Conservation (phyloP, 2,888 invertebrate genomes). For the Lissocephala sabroskyi region DNA sequence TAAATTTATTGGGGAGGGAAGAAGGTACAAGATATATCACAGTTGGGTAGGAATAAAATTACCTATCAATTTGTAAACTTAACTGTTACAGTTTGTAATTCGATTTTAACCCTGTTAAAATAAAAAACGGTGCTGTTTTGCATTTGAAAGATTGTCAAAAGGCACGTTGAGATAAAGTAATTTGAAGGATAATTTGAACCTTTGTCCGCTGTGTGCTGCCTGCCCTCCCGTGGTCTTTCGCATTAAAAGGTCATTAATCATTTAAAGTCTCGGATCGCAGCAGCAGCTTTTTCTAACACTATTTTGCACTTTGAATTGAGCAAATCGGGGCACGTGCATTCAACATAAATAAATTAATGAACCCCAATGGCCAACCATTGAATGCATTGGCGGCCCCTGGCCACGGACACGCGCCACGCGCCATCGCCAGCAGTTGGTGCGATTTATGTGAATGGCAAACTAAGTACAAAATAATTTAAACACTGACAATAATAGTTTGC, state of each 20-base stretch:
- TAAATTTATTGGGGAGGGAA: no score
- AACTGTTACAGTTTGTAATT: no score
- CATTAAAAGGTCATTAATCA: conserved; percentile 41
- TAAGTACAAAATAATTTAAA: conserved; percentile 65
- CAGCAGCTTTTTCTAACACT: conserved; percentile 35
- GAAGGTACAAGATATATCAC: no score
- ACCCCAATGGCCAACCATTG: conserved; percentile 19
- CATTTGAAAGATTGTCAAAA: no score
- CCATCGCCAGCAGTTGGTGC: conserved; percentile 29
- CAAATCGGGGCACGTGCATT: conserved; percentile 60
- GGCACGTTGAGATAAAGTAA: no score
- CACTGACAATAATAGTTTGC: conserved; percentile 63
- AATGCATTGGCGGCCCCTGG: not conserved
- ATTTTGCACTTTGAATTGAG: conserved; percentile 60
- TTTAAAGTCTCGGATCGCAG: conserved; percentile 25
- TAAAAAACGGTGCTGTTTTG: no score
- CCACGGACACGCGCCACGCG: conserved; percentile 3
- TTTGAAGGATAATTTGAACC: no score
- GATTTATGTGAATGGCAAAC: conserved; percentile 60
- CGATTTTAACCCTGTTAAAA: no score
- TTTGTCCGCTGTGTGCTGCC: no score
- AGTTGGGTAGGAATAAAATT: no score
- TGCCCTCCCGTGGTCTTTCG: no score
- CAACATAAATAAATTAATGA: conserved; percentile 67
- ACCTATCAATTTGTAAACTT: no score